phyloP scores from a whole-genome alignment of 2,113 vertebrate species.

The Brachirus orientalis region DNA sequence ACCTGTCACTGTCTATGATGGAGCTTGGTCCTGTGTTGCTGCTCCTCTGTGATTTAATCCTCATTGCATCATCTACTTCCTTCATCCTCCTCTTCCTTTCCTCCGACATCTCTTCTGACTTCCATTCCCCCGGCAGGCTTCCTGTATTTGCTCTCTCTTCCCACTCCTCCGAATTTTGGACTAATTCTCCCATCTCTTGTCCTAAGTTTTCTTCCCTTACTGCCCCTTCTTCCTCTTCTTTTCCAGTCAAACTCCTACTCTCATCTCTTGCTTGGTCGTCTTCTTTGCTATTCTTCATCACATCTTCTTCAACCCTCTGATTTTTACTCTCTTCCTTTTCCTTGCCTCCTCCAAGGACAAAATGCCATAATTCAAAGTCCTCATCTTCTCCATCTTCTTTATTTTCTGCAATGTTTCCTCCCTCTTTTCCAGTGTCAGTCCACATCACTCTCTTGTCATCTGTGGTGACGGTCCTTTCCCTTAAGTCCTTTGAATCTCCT shows the following conservation, averaged over 20 bases:
- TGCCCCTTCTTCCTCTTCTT: constrained; percentile 1
- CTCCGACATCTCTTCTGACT: background rate
- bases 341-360: constrained; percentile 31
- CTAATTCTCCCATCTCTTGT: background rate
- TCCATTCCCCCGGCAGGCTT: background rate
- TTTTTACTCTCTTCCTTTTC: constrained; percentile 49
- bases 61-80: constrained; percentile 54
- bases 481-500: background rate
- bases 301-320: background rate
- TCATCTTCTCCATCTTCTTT: background rate
- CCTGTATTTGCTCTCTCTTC: background rate
- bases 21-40: constrained; percentile 77
- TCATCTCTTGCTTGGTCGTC: constrained; percentile 48
- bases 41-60: constrained; percentile 78
- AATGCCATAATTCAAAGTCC: constrained; percentile 40
- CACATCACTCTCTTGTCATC: background rate
- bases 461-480: constrained; percentile 3
- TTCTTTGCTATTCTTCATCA: background rate
- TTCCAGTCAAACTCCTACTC: background rate
- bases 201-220: background rate
- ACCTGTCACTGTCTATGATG: constrained; percentile 87
- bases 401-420: background rate
- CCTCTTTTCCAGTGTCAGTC: background rate
- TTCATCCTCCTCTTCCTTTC: background rate
- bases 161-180: background rate